Percentiles rank a stretch among this genome's conserved stretches.
These are phyloP conservation scores for Thera britannica DNA, from an alignment of 2,888 invertebrate genomes.

Conservation along the genomic window DNA sequence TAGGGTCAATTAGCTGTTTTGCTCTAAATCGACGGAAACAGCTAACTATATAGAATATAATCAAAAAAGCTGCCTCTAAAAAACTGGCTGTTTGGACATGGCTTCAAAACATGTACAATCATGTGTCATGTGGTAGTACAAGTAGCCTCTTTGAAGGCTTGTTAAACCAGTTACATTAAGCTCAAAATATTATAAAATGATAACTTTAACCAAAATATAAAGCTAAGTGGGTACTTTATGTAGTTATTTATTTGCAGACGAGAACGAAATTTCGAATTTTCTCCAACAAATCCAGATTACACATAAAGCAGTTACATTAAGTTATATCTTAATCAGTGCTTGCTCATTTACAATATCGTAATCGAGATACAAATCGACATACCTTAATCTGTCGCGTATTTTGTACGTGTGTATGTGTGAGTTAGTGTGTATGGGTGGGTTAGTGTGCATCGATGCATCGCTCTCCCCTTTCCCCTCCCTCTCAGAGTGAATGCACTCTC, in stretches of 20 bases:
- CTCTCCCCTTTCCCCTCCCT: constrained; percentile 46
- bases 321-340: constrained; percentile 19
- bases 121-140: not conserved
- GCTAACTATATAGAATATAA: too few species aligned
- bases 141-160: constrained; percentile 2
- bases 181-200: not conserved
- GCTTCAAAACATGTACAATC: not conserved
- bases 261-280: not conserved
- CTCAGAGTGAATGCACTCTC: constrained; percentile 80
- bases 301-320: constrained; percentile 8
- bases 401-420: constrained; percentile 43
- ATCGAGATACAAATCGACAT: constrained; percentile 47
- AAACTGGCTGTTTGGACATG: too few species aligned
- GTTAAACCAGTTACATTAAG: not conserved
- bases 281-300: constrained; percentile 4
- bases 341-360: constrained; percentile 26
- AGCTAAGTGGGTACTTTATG: not conserved
- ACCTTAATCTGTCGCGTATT: constrained; percentile 47
- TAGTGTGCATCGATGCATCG: constrained; percentile 70
- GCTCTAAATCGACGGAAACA: too few species aligned
- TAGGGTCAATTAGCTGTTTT: too few species aligned
- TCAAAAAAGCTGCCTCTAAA: too few species aligned
- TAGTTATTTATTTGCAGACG: not conserved
- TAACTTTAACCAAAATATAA: not conserved
- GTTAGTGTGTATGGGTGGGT: constrained; percentile 52